These are phyloP conservation scores for Cherax quadricarinatus DNA, from an alignment of 1,140 invertebrate genomes.

Conservation along the genomic window DNA sequence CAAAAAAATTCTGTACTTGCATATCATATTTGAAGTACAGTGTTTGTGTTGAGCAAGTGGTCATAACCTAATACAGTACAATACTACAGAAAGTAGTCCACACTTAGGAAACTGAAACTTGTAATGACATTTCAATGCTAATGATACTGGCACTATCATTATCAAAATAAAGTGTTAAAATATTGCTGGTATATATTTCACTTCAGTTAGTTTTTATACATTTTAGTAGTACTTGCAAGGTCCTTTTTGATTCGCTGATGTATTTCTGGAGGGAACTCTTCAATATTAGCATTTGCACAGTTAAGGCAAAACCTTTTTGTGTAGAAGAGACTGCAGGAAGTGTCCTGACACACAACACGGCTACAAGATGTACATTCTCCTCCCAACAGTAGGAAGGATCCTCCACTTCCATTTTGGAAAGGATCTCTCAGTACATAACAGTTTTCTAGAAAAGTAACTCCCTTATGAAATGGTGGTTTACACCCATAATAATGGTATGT, in stretches of 20 bases:
- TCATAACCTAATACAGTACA: no score
- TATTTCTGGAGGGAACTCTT: constrained; percentile 83
- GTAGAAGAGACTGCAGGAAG: constrained; percentile 89
- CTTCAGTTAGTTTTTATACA: not conserved
- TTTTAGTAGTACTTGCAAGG: not conserved
- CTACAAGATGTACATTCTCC: constrained; percentile 84
- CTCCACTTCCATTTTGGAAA: constrained; percentile 82
- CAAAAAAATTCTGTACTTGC: no score
- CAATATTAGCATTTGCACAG: constrained; percentile 82
- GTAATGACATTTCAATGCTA: no score
- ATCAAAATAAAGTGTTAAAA: no score
- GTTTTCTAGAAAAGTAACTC: constrained; percentile 82
- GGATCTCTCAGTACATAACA: constrained; percentile 90
- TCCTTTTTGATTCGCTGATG: constrained; percentile 77
- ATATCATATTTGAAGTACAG: no score
- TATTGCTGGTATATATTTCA: no score
- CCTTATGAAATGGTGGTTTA: constrained; percentile 83
- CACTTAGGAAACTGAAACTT: no score
- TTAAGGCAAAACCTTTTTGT: constrained; percentile 83
- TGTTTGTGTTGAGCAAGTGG: no score
- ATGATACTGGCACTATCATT: no score
- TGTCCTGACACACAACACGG: constrained; percentile 83
- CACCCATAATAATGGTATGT: constrained; percentile 84
- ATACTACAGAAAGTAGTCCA: no score
- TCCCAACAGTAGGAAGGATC: constrained; percentile 86